Evolutionary conservation across 2,113 vertebrate genomes (phyloP).

Genomic region (Thamnophis sirtalis): DNA sequence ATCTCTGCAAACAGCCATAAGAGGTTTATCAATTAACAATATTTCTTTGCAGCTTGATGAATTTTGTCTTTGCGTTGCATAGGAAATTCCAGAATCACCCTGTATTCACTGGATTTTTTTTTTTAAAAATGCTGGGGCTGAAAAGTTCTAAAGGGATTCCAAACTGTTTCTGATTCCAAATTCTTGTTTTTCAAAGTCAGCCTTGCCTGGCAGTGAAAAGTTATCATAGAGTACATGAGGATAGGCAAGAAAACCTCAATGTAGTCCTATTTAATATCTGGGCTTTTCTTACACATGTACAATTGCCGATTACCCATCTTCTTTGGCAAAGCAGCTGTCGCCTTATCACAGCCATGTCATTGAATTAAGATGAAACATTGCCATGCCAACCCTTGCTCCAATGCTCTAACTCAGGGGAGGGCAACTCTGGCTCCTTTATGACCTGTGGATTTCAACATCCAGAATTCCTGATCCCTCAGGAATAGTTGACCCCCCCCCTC

Average conservation of each 20-base stretch:
- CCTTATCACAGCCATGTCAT: neutral
- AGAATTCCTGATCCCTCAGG: neutral
- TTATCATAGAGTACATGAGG: rapidly evolving
- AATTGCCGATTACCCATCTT: neutral
- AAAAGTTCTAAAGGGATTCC: neutral
- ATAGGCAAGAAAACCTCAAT: rapidly evolving
- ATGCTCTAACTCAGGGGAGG: neutral
- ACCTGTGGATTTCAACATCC: neutral
- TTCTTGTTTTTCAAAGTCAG: neutral
- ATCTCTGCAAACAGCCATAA: neutral
- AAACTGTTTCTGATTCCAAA: neutral
- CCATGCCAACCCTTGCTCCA: neutral
- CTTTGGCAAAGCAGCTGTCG: neutral
- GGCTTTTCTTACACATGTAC: neutral
- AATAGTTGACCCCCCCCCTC: neutral
- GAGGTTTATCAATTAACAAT: neutral
- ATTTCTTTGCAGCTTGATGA: neutral
- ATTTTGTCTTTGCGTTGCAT: neutral
- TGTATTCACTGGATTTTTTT: neutral
- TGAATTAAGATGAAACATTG: neutral
- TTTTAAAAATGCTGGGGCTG: neutral
- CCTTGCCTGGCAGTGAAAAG: rapidly evolving
- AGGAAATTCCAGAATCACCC: neutral
- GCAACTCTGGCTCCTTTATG: neutral
- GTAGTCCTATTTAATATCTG: neutral